Base-by-base conservation (phyloP, 2,113 vertebrate species). In the Oreochromis niloticus region DNA sequence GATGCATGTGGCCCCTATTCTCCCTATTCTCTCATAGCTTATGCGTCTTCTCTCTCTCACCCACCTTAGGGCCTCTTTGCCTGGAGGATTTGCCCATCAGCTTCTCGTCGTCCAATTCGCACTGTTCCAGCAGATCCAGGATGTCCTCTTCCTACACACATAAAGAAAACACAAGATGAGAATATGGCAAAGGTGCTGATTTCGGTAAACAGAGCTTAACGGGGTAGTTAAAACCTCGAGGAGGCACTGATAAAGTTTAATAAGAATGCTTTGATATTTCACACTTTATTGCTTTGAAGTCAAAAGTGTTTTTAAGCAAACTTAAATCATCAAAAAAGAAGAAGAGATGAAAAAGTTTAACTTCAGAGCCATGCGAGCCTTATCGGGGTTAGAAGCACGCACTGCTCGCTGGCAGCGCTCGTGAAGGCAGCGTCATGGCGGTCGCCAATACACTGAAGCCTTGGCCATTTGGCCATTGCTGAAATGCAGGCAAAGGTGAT, bases 31-130 rank as follows among this genome's bases (percentile, higher is more conserved):
- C 80, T 80, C 57, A 34, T 1, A 54, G 41, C 30, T 81, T 84
- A 46, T 9, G 34, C 30, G 6, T 81, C 87, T 87, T 57, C 41
- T 8, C 14, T 24, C 78, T 82, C 63, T 91, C 91, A 88, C 91
- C 39, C 93, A 97, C 96, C 96, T 96, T 97, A 22, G 96, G 97
- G 91, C 98, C 98, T 95, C 97, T 96, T 81, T 97, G 95, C 88
- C 96, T 97, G 63, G 95, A 91, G 82, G 97, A 96, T 95, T 98
- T 99, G 84, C 98, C 98, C 96, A 97, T 98, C 80, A 99, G 91
- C 89, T 98, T 99, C 95, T 99, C 99, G 66, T 99, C 98, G 56
- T 99, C 98, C 94, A 99, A 96, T 94, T 99, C 98, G 93, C 99
- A 99, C 50, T 99, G 98, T 84, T 99, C 99, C 94, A 99, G 92